Evolutionary conservation across 1,140 invertebrate species (phyloP).

Genomic region (Centruroides vittatus): DNA sequence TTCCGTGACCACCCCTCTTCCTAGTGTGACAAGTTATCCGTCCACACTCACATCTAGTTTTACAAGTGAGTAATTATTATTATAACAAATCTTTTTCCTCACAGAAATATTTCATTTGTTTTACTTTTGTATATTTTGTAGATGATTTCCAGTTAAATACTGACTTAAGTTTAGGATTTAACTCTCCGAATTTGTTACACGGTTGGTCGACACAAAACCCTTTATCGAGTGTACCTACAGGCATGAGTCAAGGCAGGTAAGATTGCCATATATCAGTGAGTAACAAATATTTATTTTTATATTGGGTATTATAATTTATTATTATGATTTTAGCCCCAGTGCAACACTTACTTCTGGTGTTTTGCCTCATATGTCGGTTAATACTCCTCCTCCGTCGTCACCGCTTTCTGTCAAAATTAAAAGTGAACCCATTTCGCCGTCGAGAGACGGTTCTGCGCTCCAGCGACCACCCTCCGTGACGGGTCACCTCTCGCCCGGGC

Average conservation of each 20-base stretch:
- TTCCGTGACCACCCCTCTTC: constrained; percentile 25
- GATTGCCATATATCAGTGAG: background rate
- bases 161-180: constrained; percentile 22
- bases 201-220: constrained; percentile 24
- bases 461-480: constrained; percentile 14
- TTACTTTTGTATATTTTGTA: constrained; percentile 11
- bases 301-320: background rate
- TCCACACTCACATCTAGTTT: constrained; percentile 44
- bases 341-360: too few species aligned
- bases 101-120: background rate
- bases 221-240: background rate
- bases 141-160: constrained; percentile 29
- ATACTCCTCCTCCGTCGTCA: constrained; percentile 56
- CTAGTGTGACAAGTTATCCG: constrained; percentile 42
- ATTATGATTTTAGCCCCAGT: too few species aligned
- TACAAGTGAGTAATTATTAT: constrained; percentile 42
- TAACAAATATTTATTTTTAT: background rate
- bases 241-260: background rate
- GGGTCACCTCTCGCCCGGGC: constrained; percentile 40
- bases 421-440: constrained; percentile 54
- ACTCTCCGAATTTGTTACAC: constrained; percentile 17
- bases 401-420: constrained; percentile 78
- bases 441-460: constrained; percentile 23
- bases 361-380: constrained; percentile 45
- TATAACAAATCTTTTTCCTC: background rate